A percentile compares a stretch with the other conserved stretches of the same genome.
phyloP scores from a whole-genome alignment of 2,797 vertebrate genomes.

The Danio jaintianensis region DNA sequence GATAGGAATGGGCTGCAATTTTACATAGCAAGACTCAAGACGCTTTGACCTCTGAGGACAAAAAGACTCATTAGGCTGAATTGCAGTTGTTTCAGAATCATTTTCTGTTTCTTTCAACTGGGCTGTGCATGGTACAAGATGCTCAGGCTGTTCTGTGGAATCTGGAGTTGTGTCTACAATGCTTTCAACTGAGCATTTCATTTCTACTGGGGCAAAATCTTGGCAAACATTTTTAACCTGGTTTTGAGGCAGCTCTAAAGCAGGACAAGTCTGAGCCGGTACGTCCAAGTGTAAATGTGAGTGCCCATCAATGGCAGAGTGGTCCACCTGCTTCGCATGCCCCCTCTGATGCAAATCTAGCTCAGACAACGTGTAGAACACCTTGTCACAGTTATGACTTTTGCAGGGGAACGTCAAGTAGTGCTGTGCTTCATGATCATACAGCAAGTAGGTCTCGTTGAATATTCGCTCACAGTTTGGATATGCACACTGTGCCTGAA shows the following conservation, averaged over 20 bases:
- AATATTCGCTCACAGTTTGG: conserved; percentile 96
- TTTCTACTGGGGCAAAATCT: conserved; percentile 65
- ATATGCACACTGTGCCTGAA: conserved; percentile 97
- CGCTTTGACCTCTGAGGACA: neutral
- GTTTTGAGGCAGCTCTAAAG: conserved; percentile 13
- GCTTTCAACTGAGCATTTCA: conserved; percentile 77
- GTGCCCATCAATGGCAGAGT: conserved; percentile 32
- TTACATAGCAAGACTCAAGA: conserved; percentile 54
- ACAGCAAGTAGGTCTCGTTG: conserved; percentile 94
- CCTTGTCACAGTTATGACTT: conserved; percentile 88
- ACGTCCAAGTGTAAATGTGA: conserved; percentile 57
- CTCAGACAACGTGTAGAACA: conserved; percentile 91
- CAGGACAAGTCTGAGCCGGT: conserved; percentile 46
- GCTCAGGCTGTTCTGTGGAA: conserved; percentile 67
- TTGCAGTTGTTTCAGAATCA: conserved; percentile 40
- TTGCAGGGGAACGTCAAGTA: conserved; percentile 97
- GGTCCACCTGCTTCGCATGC: conserved; percentile 77
- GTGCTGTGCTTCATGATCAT: conserved; percentile 99
- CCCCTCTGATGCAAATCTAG: conserved; percentile 88
- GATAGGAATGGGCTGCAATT: conserved; percentile 56
- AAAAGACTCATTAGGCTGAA: conserved; percentile 36
- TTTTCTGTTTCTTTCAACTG: conserved; percentile 36
- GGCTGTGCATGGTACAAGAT: conserved; percentile 45
- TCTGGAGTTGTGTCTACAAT: conserved; percentile 69
- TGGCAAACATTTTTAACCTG: conserved; percentile 55